phyloP scores from a whole-genome alignment of 2,113 vertebrate species.

The Progne subis region DNA sequence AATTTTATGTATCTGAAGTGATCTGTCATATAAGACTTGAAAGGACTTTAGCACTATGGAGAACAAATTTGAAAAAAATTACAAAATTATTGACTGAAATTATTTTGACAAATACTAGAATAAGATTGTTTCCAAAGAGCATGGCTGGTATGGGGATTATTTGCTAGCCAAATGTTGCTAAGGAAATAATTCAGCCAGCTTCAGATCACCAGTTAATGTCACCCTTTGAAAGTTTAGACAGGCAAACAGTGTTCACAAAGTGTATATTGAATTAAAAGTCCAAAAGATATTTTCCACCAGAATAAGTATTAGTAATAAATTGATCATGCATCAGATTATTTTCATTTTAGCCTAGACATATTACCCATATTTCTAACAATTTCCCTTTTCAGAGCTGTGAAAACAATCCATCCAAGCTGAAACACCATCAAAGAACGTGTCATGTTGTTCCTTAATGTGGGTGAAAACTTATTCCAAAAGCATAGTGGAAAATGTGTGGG shows the following conservation, averaged over 20 bases:
- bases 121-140: not conserved
- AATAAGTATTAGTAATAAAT: not conserved
- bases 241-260: not conserved
- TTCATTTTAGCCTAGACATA: not conserved
- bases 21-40: not conserved
- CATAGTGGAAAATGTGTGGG: not conserved
- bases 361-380: not conserved
- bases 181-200: not conserved
- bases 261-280: not conserved
- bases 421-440: not conserved
- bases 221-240: not conserved
- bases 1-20: not conserved
- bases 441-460: not conserved
- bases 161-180: not conserved
- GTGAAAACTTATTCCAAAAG: not conserved
- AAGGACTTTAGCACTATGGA: not conserved
- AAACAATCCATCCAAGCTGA: not conserved
- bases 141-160: not conserved
- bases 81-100: not conserved
- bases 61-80: not conserved
- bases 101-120: not conserved
- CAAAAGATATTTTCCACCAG: not conserved
- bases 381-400: not conserved
- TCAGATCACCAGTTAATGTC: not conserved
- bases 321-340: not conserved